Conservation (phyloP, 2,888 invertebrate genomes). For the Blastobasis adustella region DNA sequence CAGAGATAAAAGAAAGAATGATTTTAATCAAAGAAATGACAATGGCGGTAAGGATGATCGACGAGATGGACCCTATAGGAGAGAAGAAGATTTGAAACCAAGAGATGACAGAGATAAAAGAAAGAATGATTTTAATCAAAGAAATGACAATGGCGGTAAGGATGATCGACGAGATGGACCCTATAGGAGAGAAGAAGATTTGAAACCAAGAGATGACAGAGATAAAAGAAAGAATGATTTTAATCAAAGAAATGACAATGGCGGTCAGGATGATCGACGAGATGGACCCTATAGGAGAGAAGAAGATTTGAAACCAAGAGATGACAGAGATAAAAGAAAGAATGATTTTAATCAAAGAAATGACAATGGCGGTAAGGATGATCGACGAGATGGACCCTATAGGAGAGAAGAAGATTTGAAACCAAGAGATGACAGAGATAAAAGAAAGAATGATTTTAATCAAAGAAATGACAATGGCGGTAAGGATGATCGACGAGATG, state of each 20-base stretch:
- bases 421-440: slow-evolving; percentile 11
- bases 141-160: slow-evolving; percentile 16
- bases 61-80: slow-evolving; percentile 10
- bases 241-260: slow-evolving; percentile 16
- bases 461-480: slow-evolving; percentile 17
- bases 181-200: slow-evolving; percentile 11
- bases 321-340: slow-evolving; percentile 12
- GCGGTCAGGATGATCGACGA: slow-evolving; percentile 13
- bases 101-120: slow-evolving; percentile 13
- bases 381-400: slow-evolving; percentile 12
- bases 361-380: slow-evolving; percentile 13
- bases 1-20: slow-evolving; percentile 7
- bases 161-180: slow-evolving; percentile 12
- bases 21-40: slow-evolving; percentile 14
- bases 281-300: slow-evolving; percentile 10
- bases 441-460: slow-evolving; percentile 9
- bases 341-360: slow-evolving; percentile 13
- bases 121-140: slow-evolving; percentile 10
- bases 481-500: slow-evolving; percentile 14
- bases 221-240: slow-evolving; percentile 5
- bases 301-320: slow-evolving; percentile 8
- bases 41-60: slow-evolving; percentile 15
- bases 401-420: slow-evolving; percentile 11
- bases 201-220: slow-evolving; percentile 11
- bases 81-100: slow-evolving; percentile 8